Evolutionary conservation across 2,888 invertebrate genomes (phyloP).

Genomic region (Euclidia mi): DNA sequence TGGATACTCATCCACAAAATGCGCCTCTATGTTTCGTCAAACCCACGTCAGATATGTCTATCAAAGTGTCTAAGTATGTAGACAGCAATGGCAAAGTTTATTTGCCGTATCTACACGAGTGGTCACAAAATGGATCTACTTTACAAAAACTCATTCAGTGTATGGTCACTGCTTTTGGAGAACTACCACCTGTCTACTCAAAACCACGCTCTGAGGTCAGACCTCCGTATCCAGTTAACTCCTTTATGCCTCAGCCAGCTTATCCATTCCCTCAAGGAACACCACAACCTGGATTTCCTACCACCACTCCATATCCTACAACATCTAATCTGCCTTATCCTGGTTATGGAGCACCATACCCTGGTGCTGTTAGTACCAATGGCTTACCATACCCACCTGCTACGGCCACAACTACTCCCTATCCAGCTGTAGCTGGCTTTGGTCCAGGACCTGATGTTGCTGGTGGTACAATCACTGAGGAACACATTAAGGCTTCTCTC

Average conservation of each 20-base stretch:
- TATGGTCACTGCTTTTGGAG: slow-evolving; percentile 97
- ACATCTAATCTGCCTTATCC: slow-evolving; percentile 87
- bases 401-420: slow-evolving; percentile 67
- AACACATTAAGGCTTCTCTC: slow-evolving; percentile 98
- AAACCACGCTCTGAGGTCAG: slow-evolving; percentile 91
- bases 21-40: slow-evolving; percentile 98
- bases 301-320: slow-evolving; percentile 82
- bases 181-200: slow-evolving; percentile 98
- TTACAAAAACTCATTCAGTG: slow-evolving; percentile 96
- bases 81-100: slow-evolving; percentile 99
- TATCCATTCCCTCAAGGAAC: slow-evolving; percentile 75
- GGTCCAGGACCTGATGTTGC: slow-evolving; percentile 77
- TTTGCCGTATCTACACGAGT: slow-evolving; percentile 98
- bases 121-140: slow-evolving; percentile 96
- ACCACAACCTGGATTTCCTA: slow-evolving; percentile 57
- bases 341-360: slow-evolving; percentile 82
- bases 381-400: slow-evolving; percentile 71
- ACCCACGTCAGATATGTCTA: slow-evolving; percentile 98
- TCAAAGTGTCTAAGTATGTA: slow-evolving; percentile 98
- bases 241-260: slow-evolving; percentile 85
- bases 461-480: slow-evolving; percentile 97
- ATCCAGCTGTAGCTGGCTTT: slow-evolving; percentile 71
- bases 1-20: slow-evolving; percentile 99
- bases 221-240: slow-evolving; percentile 89
- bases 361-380: slow-evolving; percentile 65